These are phyloP conservation scores for Sphaerophoria rueppellii DNA, from an alignment of 2,888 invertebrate species.

Conservation along the genomic window DNA sequence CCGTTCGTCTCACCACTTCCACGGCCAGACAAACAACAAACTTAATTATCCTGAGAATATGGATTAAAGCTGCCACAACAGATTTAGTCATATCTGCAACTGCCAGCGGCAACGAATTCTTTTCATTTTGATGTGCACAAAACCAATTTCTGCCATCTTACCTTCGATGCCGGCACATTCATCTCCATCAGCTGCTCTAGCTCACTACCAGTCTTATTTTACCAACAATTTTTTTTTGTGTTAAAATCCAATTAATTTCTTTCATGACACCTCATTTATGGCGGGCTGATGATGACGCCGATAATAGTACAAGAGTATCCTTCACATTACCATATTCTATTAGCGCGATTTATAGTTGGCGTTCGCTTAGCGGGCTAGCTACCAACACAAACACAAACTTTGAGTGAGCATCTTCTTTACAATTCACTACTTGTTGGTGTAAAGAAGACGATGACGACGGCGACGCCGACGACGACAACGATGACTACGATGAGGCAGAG, in stretches of 20 bases:
- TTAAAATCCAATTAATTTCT: conserved; percentile 73
- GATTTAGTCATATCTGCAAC: conserved; percentile 63
- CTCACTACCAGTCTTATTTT: not conserved
- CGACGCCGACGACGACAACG: too few species aligned
- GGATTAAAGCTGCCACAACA: conserved; percentile 66
- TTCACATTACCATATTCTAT: conserved; percentile 73
- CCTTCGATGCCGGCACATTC: not conserved
- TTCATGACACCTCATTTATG: conserved; percentile 71
- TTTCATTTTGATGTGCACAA: not conserved
- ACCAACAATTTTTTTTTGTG: conserved; percentile 48
- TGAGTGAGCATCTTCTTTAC: conserved; percentile 58
- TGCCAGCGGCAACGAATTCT: conserved; percentile 45
- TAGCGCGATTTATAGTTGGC: conserved; percentile 64
- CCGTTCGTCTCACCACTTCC: not conserved
- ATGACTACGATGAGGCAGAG: not conserved
- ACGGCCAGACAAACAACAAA: conserved; percentile 29
- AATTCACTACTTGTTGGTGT: conserved; percentile 54
- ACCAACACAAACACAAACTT: conserved; percentile 17
- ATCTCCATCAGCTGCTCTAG: not conserved
- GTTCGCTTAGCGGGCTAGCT: not conserved
- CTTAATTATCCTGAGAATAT: conserved; percentile 70
- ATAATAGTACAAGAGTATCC: conserved; percentile 63
- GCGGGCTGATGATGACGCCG: conserved; percentile 66
- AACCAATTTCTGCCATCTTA: conserved; percentile 17
- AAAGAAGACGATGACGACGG: conserved; percentile 19